Conservation (phyloP, 2,113 vertebrate genomes). For the Albula goreensis region DNA sequence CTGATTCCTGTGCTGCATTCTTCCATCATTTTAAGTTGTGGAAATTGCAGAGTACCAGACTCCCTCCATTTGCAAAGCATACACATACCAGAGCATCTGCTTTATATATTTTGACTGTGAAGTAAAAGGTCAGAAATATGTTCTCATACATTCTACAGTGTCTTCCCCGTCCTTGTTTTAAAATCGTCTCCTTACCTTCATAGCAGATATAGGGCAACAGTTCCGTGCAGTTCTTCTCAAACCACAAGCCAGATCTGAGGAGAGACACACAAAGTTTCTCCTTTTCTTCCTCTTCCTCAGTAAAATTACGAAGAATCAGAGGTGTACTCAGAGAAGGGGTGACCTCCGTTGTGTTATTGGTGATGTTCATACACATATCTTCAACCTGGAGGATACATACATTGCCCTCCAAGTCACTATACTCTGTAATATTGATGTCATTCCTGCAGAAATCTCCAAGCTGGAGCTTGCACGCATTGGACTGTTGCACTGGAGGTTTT, state of each 20-base stretch:
- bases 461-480: neutral
- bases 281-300: conserved; percentile 34
- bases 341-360: neutral
- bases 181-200: conserved; percentile 56
- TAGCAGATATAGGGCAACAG: conserved; percentile 62
- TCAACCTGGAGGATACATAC: neutral
- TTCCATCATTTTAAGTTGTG: too few species aligned
- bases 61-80: too few species aligned
- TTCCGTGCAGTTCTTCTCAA: conserved; percentile 53
- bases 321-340: neutral
- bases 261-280: conserved; percentile 62
- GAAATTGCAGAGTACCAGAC: too few species aligned
- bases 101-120: too few species aligned
- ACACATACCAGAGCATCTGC: too few species aligned
- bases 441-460: conserved; percentile 13
- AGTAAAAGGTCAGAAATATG: neutral
- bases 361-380: neutral
- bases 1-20: too few species aligned
- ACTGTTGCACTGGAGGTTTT: conserved; percentile 13
- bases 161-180: neutral
- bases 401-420: neutral
- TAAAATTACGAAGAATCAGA: neutral
- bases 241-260: conserved; percentile 61
- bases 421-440: neutral
- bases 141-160: neutral